A percentile compares a stretch with the other conserved stretches of the same genome.
Conservation (phyloP, 53 echinoderm and acorn worm species). For the Crossaster papposus region DNA sequence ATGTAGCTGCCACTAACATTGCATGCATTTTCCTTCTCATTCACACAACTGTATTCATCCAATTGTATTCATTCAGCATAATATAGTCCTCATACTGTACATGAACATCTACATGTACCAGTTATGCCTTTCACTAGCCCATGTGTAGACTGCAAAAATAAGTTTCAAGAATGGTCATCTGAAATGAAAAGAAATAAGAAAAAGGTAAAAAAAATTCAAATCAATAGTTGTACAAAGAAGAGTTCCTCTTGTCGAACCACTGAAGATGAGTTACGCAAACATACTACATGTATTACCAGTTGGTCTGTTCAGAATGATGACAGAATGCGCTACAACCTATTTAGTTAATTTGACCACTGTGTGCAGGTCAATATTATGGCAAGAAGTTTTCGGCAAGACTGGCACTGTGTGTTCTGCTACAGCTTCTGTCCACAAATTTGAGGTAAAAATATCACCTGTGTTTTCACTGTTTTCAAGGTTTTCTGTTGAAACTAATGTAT, state of each 20-base stretch:
- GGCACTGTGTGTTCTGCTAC: conserved; percentile 7
- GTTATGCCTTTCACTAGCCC: not conserved
- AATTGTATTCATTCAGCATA: no score
- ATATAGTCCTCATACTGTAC: not conserved
- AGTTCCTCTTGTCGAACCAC: conserved; percentile 1
- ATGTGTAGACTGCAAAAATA: not conserved
- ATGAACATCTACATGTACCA: no score
- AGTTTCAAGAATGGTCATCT: not conserved
- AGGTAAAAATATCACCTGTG: conserved; percentile 25
- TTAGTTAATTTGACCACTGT: conserved; percentile 39
- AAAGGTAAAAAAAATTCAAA: not conserved
- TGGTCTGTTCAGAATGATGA: not conserved
- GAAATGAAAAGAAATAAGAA: not conserved
- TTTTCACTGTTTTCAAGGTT: conserved; percentile 25
- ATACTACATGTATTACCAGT: not conserved
- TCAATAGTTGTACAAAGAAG: not conserved
- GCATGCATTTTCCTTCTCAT: no score
- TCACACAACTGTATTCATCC: no score
- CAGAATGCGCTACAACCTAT: conserved; percentile 2
- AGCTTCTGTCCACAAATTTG: no score
- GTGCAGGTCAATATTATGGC: conserved; percentile 46
- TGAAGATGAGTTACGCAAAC: conserved; percentile 29
- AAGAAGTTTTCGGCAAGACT: not conserved
- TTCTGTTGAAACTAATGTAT: conserved; percentile 3
- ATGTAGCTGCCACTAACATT: not conserved